phyloP scores from a whole-genome alignment of 2,888 invertebrate species.

The Hedychridium roseum region DNA sequence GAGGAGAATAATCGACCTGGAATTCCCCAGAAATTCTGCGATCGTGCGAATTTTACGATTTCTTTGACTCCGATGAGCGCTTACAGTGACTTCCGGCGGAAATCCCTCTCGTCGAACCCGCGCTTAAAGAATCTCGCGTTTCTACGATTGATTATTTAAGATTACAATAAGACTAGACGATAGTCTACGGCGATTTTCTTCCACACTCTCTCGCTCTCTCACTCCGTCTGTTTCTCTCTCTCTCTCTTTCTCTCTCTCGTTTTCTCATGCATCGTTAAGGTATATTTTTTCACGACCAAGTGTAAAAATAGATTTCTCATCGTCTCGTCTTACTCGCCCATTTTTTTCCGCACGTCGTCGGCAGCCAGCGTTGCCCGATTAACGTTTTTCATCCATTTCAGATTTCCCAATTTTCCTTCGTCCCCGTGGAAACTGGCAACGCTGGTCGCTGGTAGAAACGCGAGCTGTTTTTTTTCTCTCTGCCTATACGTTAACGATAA shows the following conservation, averaged over 20 bases:
- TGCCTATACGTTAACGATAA: no score
- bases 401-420: no score
- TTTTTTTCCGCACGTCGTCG: no score
- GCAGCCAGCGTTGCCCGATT: no score
- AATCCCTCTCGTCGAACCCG: constrained; percentile 1
- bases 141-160: constrained; percentile 34
- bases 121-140: constrained; percentile 38
- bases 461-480: no score
- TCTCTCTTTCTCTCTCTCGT: constrained; percentile 39
- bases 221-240: constrained; percentile 24
- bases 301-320: constrained; percentile 34
- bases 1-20: no score
- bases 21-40: no score
- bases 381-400: no score
- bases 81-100: no score
- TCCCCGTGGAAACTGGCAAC: no score
- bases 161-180: constrained; percentile 33
- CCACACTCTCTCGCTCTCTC: constrained; percentile 41
- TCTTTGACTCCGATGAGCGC: constrained; percentile 16
- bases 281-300: constrained; percentile 21
- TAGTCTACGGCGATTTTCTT: constrained; percentile 27
- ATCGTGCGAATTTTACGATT: constrained; percentile 16
- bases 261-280: constrained; percentile 26
- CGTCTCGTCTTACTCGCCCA: constrained; percentile 21
- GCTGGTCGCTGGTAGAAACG: no score